These are phyloP conservation scores for Tenebrosternarchus preto DNA, from an alignment of 2,113 vertebrate genomes.

Conservation along the genomic window DNA sequence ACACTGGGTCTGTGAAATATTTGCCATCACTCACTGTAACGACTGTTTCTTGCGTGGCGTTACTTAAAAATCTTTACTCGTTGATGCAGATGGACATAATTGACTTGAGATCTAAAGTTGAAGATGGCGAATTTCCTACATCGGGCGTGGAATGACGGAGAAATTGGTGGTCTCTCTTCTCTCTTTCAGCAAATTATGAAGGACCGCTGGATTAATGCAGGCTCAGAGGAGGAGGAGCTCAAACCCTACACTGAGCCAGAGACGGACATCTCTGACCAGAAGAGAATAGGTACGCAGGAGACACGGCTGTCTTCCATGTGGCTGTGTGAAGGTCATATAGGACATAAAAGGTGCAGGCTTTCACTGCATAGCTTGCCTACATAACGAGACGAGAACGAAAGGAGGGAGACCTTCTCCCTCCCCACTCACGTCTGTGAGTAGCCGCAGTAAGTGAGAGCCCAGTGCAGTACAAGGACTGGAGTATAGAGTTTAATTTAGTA, in stretches of 20 bases:
- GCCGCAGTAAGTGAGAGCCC: background rate
- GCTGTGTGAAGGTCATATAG: background rate
- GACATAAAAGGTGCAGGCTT: background rate
- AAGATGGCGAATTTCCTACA: background rate
- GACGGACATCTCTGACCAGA: constrained; percentile 94
- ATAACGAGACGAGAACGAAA: background rate
- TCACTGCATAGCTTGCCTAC: background rate
- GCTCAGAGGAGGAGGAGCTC: constrained; percentile 94
- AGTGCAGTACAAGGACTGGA: background rate
- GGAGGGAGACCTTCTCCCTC: background rate
- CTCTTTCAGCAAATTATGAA: constrained; percentile 95
- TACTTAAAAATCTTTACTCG: background rate
- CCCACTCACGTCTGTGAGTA: constrained; percentile 5
- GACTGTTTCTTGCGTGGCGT: too few relatives aligned
- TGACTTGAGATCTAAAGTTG: background rate
- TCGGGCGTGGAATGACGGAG: constrained; percentile 8
- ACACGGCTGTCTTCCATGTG: background rate
- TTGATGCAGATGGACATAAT: background rate
- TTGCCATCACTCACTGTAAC: background rate
- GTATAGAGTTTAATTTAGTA: too few relatives aligned
- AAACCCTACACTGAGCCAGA: constrained; percentile 95
- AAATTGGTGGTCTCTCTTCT: background rate
- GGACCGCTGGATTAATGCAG: constrained; percentile 98
- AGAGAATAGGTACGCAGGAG: constrained; percentile 89
- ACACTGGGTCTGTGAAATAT: constrained; percentile 14